Conservation (phyloP, 2,888 invertebrate genomes). For the Elysia crispata region DNA sequence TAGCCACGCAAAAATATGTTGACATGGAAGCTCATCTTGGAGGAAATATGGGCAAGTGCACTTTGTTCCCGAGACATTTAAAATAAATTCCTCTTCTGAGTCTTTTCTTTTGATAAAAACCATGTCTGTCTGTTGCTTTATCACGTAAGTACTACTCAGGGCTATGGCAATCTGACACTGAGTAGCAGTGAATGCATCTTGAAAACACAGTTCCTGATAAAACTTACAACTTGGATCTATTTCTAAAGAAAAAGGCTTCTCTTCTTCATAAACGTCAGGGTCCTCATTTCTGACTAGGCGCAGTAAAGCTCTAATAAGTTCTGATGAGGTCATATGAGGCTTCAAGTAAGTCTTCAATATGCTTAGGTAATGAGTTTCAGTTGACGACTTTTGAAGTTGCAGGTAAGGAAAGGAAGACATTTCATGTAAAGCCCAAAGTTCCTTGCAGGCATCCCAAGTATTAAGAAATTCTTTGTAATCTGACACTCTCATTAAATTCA, state of each 20-base stretch:
- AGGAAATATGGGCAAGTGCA: slow-evolving; percentile 41
- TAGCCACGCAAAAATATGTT: slow-evolving; percentile 47
- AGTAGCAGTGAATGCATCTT: slow-evolving; percentile 29
- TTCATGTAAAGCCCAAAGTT: slow-evolving; percentile 43
- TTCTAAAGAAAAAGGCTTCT: background rate
- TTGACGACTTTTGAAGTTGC: slow-evolving; percentile 35
- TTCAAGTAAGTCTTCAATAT: slow-evolving; percentile 31
- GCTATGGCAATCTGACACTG: slow-evolving; percentile 40
- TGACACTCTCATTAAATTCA: background rate
- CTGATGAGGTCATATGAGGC: slow-evolving; percentile 24
- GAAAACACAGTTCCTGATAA: slow-evolving; percentile 37
- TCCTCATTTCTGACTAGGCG: slow-evolving; percentile 26
- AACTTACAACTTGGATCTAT: slow-evolving; percentile 29
- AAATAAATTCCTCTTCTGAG: slow-evolving; percentile 35
- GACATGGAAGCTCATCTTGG: slow-evolving; percentile 39
- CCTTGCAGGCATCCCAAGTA: slow-evolving; percentile 34
- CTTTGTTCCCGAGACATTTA: slow-evolving; percentile 34
- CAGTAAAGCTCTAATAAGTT: slow-evolving; percentile 32
- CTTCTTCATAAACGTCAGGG: background rate
- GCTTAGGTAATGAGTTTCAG: slow-evolving; percentile 38
- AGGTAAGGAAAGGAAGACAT: slow-evolving; percentile 22
- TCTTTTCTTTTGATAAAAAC: slow-evolving; percentile 43
- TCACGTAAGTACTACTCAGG: slow-evolving; percentile 27
- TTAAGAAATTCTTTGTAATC: slow-evolving; percentile 38
- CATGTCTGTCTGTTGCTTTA: slow-evolving; percentile 37